Evolutionary conservation across 2,797 vertebrate genomes (phyloP).

Genomic region (Geotrypetes seraphini): DNA sequence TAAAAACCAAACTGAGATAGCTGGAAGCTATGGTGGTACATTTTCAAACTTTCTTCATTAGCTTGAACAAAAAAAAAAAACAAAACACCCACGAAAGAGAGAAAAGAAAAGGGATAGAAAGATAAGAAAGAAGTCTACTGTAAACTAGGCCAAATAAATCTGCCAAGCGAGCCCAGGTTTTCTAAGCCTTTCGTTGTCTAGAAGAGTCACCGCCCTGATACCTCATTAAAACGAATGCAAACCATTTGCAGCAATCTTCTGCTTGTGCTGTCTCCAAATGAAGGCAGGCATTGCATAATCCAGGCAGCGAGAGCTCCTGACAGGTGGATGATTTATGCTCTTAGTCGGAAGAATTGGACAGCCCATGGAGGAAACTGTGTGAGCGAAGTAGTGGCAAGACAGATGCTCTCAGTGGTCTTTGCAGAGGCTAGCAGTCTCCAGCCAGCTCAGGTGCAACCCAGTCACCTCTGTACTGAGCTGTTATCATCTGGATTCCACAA

Average conservation of each 20-base stretch:
- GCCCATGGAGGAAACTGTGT: conserved; percentile 59
- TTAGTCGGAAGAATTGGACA: conserved; percentile 64
- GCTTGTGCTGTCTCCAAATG: conserved; percentile 59
- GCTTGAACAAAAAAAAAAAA: not conserved
- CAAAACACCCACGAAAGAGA: too few relatives aligned
- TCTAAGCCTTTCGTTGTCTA: conserved; percentile 46
- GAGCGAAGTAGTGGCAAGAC: conserved; percentile 63
- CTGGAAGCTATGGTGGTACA: conserved; percentile 27
- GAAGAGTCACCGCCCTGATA: conserved; percentile 45
- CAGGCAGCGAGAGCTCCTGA: conserved; percentile 61
- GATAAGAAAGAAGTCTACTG: not conserved
- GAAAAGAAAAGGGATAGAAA: not conserved
- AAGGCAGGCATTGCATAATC: conserved; percentile 78
- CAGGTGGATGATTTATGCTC: conserved; percentile 85
- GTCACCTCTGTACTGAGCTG: conserved; percentile 52
- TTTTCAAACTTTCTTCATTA: conserved; percentile 40
- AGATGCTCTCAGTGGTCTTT: conserved; percentile 75
- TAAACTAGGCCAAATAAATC: conserved; percentile 15
- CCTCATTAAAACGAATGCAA: conserved; percentile 67
- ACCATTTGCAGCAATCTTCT: conserved; percentile 53
- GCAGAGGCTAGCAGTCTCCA: conserved; percentile 62
- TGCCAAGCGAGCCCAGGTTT: conserved; percentile 36
- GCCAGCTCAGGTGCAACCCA: conserved; percentile 61
- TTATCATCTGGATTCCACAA: conserved; percentile 52
- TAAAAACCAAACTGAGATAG: conserved; percentile 37